Conservation (phyloP, 2,797 vertebrate genomes). For the Cyprinodon diabolis region DNA sequence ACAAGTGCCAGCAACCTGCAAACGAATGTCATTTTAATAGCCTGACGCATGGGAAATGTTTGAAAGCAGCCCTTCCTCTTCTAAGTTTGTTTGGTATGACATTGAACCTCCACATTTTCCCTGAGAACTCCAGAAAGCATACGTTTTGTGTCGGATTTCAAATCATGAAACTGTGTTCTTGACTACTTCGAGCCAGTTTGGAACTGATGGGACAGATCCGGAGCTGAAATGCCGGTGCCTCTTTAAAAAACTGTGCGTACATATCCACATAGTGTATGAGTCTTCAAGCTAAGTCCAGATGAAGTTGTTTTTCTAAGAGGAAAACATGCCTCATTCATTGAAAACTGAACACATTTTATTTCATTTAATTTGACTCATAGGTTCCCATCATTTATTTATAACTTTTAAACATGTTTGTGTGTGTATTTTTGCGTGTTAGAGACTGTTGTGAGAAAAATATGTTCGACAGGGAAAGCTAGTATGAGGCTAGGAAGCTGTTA, state of each 20-base stretch:
- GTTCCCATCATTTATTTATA: constrained; percentile 76
- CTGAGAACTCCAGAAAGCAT: constrained; percentile 70
- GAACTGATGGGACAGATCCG: constrained; percentile 43
- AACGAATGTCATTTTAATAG: constrained; percentile 81
- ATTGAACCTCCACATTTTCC: constrained; percentile 70
- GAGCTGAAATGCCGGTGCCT: constrained; percentile 43
- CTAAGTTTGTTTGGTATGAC: constrained; percentile 77
- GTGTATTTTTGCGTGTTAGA: not conserved
- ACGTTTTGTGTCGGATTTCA: constrained; percentile 78
- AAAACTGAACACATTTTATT: constrained; percentile 72
- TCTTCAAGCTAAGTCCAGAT: constrained; percentile 53
- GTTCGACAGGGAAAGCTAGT: constrained; percentile 17
- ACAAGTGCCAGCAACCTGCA: constrained; percentile 79
- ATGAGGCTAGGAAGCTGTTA: constrained; percentile 36
- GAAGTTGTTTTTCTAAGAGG: constrained; percentile 67
- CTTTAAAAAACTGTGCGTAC: constrained; percentile 28
- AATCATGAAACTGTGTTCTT: constrained; percentile 55
- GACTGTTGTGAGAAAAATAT: constrained; percentile 40
- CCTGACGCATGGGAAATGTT: constrained; percentile 76
- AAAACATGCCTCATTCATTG: constrained; percentile 78
- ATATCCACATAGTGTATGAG: constrained; percentile 12
- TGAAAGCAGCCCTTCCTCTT: constrained; percentile 75
- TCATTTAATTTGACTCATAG: constrained; percentile 76
- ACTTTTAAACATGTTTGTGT: constrained; percentile 38
- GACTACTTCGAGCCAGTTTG: constrained; percentile 38